phyloP scores from a whole-genome alignment of 2,888 invertebrate genomes.

The Carpatolechia fugitivella region DNA sequence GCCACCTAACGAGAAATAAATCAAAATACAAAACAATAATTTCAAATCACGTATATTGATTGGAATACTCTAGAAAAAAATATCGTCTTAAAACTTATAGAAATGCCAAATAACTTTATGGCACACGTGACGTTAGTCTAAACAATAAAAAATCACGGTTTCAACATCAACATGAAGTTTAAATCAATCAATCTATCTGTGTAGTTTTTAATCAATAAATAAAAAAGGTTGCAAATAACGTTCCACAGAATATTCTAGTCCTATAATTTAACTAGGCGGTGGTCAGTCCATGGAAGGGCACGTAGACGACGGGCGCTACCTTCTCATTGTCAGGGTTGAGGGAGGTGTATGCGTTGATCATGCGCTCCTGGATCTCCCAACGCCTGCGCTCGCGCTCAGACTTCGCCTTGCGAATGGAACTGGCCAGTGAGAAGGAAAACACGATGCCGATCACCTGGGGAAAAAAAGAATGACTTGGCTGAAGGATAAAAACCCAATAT shows the following conservation, averaged over 20 bases:
- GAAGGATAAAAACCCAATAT: neutral
- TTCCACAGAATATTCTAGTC: neutral
- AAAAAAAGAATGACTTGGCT: conserved; percentile 34
- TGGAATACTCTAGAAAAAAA: too few relatives aligned
- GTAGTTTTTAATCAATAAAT: too few relatives aligned
- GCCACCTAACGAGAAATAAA: neutral
- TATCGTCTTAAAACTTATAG: too few relatives aligned
- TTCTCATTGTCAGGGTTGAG: conserved; percentile 63
- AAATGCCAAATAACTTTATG: too few relatives aligned
- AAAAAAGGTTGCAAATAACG: neutral
- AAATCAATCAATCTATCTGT: too few relatives aligned
- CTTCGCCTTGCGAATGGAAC: conserved; percentile 89
- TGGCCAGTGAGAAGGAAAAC: conserved; percentile 93
- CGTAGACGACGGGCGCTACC: conserved; percentile 61
- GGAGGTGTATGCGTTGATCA: conserved; percentile 73
- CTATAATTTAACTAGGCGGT: conserved; percentile 45
- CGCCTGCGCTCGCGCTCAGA: conserved; percentile 84
- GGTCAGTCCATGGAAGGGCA: conserved; percentile 72
- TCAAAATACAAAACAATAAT: too few relatives aligned
- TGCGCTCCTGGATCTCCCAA: conserved; percentile 83
- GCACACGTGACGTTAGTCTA: too few relatives aligned
- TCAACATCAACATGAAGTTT: too few relatives aligned
- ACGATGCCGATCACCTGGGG: conserved; percentile 89
- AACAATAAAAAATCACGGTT: too few relatives aligned
- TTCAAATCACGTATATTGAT: too few relatives aligned